Percentiles rank a stretch among this genome's conserved stretches.
phyloP scores from a whole-genome alignment of 2,888 invertebrate species.

The Crocallis elinguaria region DNA sequence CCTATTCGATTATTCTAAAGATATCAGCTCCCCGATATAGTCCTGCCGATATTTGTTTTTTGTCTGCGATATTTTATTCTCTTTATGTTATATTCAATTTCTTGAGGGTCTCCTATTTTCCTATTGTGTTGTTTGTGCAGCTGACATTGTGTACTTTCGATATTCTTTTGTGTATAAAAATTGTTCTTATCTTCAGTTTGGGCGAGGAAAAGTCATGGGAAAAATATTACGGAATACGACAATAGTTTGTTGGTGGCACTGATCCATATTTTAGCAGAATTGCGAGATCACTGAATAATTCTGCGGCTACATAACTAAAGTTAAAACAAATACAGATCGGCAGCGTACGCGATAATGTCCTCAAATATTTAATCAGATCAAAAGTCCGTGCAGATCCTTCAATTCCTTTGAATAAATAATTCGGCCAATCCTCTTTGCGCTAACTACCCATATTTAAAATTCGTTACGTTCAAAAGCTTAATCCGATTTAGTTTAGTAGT shows the following conservation, averaged over 20 bases:
- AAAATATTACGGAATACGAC: conserved; percentile 13
- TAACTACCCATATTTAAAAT: conserved; percentile 68
- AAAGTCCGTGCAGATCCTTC: conserved; percentile 14
- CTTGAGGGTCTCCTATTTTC: conserved; percentile 35
- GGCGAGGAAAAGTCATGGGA: conserved; percentile 14
- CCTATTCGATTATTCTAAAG: conserved; percentile 65
- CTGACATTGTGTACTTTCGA: conserved; percentile 35
- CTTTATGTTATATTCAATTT: conserved; percentile 59
- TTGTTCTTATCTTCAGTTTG: conserved; percentile 15
- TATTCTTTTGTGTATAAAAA: conserved; percentile 25
- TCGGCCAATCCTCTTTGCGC: conserved; percentile 43
- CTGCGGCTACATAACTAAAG: neutral
- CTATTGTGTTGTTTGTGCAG: conserved; percentile 40
- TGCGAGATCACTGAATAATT: neutral
- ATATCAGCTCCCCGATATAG: conserved; percentile 55
- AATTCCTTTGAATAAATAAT: conserved; percentile 39
- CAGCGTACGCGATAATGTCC: neutral
- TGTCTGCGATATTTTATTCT: conserved; percentile 55
- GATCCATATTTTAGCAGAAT: neutral
- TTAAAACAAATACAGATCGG: neutral
- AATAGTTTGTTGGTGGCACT: conserved; percentile 12
- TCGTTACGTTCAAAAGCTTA: conserved; percentile 57
- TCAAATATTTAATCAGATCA: conserved; percentile 13
- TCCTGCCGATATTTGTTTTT: conserved; percentile 62
- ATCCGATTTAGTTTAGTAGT: conserved; percentile 60